These are phyloP conservation scores for Apogon hyalosoma DNA, from an alignment of 2,797 vertebrate genomes.

Conservation along the genomic window DNA sequence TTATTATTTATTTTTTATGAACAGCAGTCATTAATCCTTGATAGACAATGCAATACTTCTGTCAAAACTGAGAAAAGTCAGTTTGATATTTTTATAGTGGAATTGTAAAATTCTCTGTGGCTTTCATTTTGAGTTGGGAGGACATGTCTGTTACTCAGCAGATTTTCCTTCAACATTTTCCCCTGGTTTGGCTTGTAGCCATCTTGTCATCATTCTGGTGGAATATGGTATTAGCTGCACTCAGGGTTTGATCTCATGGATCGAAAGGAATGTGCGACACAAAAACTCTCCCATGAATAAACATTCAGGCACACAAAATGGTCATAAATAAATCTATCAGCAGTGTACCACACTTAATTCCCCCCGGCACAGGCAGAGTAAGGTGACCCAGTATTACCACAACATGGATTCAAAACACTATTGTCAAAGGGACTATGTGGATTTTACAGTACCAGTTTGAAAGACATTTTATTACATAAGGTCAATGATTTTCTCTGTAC, in stretches of 20 bases:
- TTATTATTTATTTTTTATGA: background rate
- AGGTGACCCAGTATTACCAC: slow-evolving; percentile 38
- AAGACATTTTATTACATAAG: background rate
- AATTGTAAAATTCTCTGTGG: slow-evolving; percentile 8
- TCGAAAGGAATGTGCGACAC: slow-evolving; percentile 48
- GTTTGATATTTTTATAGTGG: background rate
- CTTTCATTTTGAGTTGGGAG: slow-evolving; percentile 21
- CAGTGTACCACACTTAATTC: slow-evolving; percentile 36
- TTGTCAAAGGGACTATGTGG: background rate
- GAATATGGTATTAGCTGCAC: slow-evolving; percentile 34
- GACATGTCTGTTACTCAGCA: slow-evolving; percentile 29
- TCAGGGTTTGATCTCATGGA: slow-evolving; percentile 41
- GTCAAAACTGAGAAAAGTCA: background rate
- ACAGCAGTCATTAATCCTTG: background rate
- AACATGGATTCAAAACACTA: slow-evolving; percentile 25
- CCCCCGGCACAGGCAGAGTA: slow-evolving; percentile 22
- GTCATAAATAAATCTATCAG: slow-evolving; percentile 50
- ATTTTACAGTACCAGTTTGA: slow-evolving; percentile 17
- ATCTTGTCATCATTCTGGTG: slow-evolving; percentile 42
- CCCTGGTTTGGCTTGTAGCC: slow-evolving; percentile 10
- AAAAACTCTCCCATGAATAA: slow-evolving; percentile 54
- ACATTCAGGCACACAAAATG: slow-evolving; percentile 15
- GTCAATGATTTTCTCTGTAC: too few relatives aligned
- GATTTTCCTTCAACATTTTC: slow-evolving; percentile 18
- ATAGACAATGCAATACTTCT: background rate